Evolutionary conservation across 1,140 invertebrate species (phyloP).

Genomic region (Lerema accius): DNA sequence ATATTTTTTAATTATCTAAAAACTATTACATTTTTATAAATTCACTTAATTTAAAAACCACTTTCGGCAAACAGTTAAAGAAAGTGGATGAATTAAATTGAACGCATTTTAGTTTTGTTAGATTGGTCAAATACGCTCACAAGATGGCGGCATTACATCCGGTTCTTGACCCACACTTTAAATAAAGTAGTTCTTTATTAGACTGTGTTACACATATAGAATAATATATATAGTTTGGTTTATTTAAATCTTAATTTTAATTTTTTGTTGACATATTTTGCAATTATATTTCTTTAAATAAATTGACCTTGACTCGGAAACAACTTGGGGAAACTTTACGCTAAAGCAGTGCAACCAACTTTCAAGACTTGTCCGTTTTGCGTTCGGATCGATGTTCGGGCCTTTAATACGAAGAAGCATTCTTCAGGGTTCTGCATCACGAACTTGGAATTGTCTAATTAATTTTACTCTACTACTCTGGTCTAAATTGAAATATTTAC

Average conservation of each 20-base stretch:
- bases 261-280: no score
- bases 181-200: no score
- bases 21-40: no score
- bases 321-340: constrained; percentile 49
- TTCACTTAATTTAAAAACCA: no score
- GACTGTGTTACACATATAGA: no score
- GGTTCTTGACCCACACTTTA: constrained; percentile 13
- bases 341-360: constrained; percentile 64
- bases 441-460: constrained; percentile 85
- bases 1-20: no score
- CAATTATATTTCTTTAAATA: no score
- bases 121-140: not conserved
- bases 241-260: not conserved
- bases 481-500: constrained; percentile 83
- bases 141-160: constrained; percentile 27
- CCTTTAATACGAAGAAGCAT: constrained; percentile 84
- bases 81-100: no score
- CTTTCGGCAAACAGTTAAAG: no score
- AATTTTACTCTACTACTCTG: constrained; percentile 83
- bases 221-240: not conserved
- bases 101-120: constrained; percentile 4
- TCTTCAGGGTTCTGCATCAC: constrained; percentile 84
- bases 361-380: constrained; percentile 64
- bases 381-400: constrained; percentile 85
- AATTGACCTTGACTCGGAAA: constrained; percentile 39